Evolutionary conservation across 2,888 invertebrate genomes (phyloP), one percentile per base, ranked within the genome.

Genomic region (Lacanobia oleracea): DNA sequence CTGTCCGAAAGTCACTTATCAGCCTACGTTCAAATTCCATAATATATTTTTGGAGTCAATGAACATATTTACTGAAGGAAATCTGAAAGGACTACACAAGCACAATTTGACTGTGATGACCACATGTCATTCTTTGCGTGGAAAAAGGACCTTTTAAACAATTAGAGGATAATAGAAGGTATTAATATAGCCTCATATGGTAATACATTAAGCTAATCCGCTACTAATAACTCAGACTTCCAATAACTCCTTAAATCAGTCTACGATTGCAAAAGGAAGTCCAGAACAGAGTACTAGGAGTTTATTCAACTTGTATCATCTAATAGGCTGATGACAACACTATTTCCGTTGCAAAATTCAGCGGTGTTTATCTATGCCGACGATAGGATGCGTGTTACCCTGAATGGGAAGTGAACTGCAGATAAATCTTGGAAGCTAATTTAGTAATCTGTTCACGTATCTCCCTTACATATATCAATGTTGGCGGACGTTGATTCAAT

Each of bases 381-480:
- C 73, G 68, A 70, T 77, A 77, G 70, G 63, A 77, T 75, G 82
- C 81, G 67, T 68, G 80, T 72, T 81, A 77, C 75, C 64, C 71
- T 75, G 77, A 76, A 86, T 77, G 79, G 86, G 87, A 86, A 86
- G 85, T 82, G 85, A 74, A 76, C 75, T 77, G 72, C 68, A 72
- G 82, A 90, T 89, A 90, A 89, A 90, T 90, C 87, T 85, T 73
- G 67, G 77, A 79, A 81, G 81, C 89, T 88, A 88, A 91, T 91
- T 89, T 86, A 85, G 83, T 86, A 90, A 90, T 89, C 91, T 86
- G 88, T 86, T 84, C 89, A 88, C 89, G 89, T 89, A 89, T 88
- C 88, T 86, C 66, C 80, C 82, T 80, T 83, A 87, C 88, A 85
- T 90, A 88, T 85, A 90, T 90, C 91, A 90, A 85, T 85, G 88